Evolutionary conservation across 2,113 vertebrate genomes (phyloP), one percentile per base, ranked within the genome.

Genomic region (Lipophrys pholis): DNA sequence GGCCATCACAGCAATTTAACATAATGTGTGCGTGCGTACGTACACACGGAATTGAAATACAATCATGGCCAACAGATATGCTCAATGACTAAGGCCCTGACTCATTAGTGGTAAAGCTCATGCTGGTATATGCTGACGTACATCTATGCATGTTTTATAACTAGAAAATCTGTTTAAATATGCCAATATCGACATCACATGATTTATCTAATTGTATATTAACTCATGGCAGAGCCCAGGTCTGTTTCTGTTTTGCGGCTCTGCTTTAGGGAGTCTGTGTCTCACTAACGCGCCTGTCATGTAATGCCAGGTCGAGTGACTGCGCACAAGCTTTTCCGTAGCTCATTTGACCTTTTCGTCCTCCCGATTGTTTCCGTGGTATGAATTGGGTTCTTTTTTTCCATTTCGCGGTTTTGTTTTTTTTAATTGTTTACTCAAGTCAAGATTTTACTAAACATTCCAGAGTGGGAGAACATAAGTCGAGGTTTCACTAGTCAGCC

Each of bases 261-360:
- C 14, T 41, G 6, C 40, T 57, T 30, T 9, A 40, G 38, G 17
- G 11, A 57, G 45, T 65, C 14, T 55, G 54, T 16, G 35, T 51
- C 35, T 38, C 16, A 42, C 12, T 3, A 52, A 52, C 11, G 42
- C 15, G 39, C 8, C n/a, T 35, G 30, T 6, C 10, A 15, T 43
- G 43, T 39, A 39, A 38, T 21, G 8, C 43, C 36, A 67, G 21
- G 35, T 12, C 30, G 43, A n/a, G n/a, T 5, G 30, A 36, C 30
- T 21, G 12, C 39, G 39, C 52, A 45, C 54, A 65, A 51, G 61
- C 17, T 45, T 49, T 64, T 39, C 69, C 11, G 39, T 10, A 40
- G 36, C 8, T 42, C 55, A 66, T 55, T 8, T 54, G 43, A 78
- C 50, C 57, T 62, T 67, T 73, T 61, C 45, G 17, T 49, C 59